Base-by-base conservation (phyloP, 2,888 invertebrate species). In the Caenorhabditis wallacei region DNA sequence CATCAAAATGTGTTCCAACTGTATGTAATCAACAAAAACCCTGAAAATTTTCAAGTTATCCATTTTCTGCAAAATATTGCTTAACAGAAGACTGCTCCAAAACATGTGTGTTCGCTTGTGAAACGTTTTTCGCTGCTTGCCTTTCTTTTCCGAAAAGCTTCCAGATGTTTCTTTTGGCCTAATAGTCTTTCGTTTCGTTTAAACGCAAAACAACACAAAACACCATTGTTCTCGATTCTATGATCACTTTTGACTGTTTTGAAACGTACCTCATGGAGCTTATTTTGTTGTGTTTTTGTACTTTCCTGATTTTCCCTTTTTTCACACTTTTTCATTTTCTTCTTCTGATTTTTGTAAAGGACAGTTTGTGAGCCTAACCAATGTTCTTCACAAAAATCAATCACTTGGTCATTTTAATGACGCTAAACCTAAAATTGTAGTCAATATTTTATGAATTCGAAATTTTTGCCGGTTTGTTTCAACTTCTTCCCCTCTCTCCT, bases 391-490 rank as follows among this genome's bases (percentile, higher is more conserved):
- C n/a, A 37, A 16, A 71, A 51, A 35, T 43, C 18, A 30, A 37
- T 68, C 57, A 56, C 64, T 46, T 57, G 66, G 79, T 79, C 79
- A 79, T 79, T 56, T n/a, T 40, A 70, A 79, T 78, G 82, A 82
- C 82, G 78, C 59, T 82, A 82, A 82, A 82, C 78, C 40, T 22
- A 5, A 16, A 82, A 74, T 72, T 72, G 78, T 78, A 82, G 82
- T 78, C 78, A 20, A 48, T 78, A 71, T 76, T 76, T 48, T 71
- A 63, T 79, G 37, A 61, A 74, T 82, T 82, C 74, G 71, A 76
- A 64, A 63, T 46, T 59, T 82, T 82, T 78, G 71, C 71, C 82
- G 71, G 72, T 71, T 81, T 63, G 1, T 54, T 51, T 35, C 51
- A 24, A 20, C 37, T 40, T 16, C n/a, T 35, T 46, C 24, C 51